These are phyloP conservation scores for Trematocara zebra DNA, from an alignment of 2,113 vertebrate species.

Conservation along the genomic window DNA sequence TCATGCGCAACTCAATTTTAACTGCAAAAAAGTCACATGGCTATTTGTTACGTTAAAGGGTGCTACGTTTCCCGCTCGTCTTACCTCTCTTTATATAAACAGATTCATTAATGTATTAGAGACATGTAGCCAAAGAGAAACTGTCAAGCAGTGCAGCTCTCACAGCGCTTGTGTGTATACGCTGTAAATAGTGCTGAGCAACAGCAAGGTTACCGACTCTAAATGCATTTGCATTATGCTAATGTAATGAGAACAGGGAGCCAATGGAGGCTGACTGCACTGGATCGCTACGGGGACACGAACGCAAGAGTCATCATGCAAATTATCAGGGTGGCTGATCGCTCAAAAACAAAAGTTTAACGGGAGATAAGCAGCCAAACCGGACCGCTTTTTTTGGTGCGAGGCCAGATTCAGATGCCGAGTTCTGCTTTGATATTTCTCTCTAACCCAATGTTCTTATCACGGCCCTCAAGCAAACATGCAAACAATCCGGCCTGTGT, in stretches of 20 bases:
- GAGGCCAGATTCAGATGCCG: not conserved
- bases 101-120: not conserved
- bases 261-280: not conserved
- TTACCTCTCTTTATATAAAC: not conserved
- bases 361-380: not conserved
- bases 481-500: conserved; percentile 69
- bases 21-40: not conserved
- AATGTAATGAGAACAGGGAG: conserved; percentile 48
- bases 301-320: conserved; percentile 16
- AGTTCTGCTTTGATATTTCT: conserved; percentile 25
- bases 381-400: not conserved
- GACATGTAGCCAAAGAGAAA: not conserved
- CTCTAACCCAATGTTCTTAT: conserved; percentile 54
- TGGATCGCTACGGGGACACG: conserved; percentile 6
- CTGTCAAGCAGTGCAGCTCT: conserved; percentile 8
- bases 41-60: not conserved
- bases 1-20: not conserved
- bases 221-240: conserved; percentile 63
- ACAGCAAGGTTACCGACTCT: conserved; percentile 52
- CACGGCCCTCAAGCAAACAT: conserved; percentile 47
- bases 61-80: not conserved
- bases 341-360: conserved; percentile 7
- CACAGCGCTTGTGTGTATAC: not conserved
- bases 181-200: conserved; percentile 48
- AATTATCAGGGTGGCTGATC: conserved; percentile 32